phyloP scores from a whole-genome alignment of 2,888 invertebrate genomes.

The Apodemia hepburni region DNA sequence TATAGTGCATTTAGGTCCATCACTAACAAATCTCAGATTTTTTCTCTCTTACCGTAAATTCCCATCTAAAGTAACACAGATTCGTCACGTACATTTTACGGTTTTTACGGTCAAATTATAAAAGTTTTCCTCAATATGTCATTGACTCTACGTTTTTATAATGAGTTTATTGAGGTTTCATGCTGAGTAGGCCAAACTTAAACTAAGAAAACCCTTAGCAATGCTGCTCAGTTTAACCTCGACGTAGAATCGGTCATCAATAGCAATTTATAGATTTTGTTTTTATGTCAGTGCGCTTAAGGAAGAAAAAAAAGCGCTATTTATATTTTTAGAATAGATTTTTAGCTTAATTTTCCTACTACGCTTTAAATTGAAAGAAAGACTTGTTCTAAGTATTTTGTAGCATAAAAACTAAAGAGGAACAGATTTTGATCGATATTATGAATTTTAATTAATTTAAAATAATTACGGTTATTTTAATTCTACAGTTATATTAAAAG shows the following conservation, averaged over 20 bases:
- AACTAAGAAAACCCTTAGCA: constrained; percentile 24
- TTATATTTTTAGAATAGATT: not conserved
- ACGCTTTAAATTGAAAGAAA: not conserved
- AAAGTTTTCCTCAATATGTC: constrained; percentile 65
- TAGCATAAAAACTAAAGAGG: not conserved
- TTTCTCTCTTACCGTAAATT: constrained; percentile 35
- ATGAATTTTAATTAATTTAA: too few species aligned
- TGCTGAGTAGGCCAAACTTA: constrained; percentile 27
- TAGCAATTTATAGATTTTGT: constrained; percentile 3
- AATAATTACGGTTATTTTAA: too few species aligned
- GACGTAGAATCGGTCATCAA: not conserved
- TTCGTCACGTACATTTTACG: constrained; percentile 55
- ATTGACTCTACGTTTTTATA: constrained; percentile 48
- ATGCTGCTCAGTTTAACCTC: constrained; percentile 1
- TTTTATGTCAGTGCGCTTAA: not conserved
- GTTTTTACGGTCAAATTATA: constrained; percentile 44
- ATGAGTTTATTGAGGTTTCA: constrained; percentile 30
- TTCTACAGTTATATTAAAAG: too few species aligned
- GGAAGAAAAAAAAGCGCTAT: not conserved
- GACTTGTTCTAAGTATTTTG: not conserved
- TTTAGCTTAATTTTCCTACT: not conserved
- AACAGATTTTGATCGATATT: too few species aligned
- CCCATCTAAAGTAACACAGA: constrained; percentile 41
- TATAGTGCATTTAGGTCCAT: constrained; percentile 17
- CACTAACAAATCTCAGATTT: constrained; percentile 24